Evolutionary conservation across 2,888 invertebrate species (phyloP).

Genomic region (Argyra leucocephala): DNA sequence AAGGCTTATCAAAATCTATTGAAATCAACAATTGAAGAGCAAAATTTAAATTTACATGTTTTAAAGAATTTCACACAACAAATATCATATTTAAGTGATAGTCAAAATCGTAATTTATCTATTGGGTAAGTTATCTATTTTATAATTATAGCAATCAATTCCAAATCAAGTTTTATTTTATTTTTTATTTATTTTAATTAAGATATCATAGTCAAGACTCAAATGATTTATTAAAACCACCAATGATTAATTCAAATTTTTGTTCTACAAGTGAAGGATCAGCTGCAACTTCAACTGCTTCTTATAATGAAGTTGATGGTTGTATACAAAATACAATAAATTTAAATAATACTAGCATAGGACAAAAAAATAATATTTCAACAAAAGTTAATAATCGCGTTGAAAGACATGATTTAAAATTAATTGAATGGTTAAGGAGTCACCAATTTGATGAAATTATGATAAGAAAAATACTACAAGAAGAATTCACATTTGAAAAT

Average conservation of each 20-base stretch:
- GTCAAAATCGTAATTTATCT: conserved; percentile 25
- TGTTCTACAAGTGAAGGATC: neutral
- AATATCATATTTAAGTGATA: conserved; percentile 21
- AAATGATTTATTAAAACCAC: neutral
- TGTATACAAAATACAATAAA: neutral
- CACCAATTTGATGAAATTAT: conserved; percentile 60
- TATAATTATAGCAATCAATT: neutral
- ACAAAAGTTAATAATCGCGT: neutral
- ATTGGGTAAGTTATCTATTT: conserved; percentile 22
- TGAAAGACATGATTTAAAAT: neutral
- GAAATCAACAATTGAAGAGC: conserved; percentile 59
- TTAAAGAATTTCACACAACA: conserved; percentile 46
- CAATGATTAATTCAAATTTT: neutral
- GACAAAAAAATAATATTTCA: neutral
- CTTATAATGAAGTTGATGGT: neutral
- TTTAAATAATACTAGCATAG: neutral
- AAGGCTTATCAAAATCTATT: conserved; percentile 63
- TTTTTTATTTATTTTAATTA: neutral
- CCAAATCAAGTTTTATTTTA: neutral
- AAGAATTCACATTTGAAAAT: conserved; percentile 72
- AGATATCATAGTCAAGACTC: neutral
- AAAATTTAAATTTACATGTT: conserved; percentile 53
- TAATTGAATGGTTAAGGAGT: conserved; percentile 53
- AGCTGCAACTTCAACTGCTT: neutral
- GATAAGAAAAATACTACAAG: conserved; percentile 56